Evolutionary conservation across 1,140 invertebrate genomes (phyloP), one percentile per base, ranked within the genome.

Genomic region (Plectus sambesii): DNA sequence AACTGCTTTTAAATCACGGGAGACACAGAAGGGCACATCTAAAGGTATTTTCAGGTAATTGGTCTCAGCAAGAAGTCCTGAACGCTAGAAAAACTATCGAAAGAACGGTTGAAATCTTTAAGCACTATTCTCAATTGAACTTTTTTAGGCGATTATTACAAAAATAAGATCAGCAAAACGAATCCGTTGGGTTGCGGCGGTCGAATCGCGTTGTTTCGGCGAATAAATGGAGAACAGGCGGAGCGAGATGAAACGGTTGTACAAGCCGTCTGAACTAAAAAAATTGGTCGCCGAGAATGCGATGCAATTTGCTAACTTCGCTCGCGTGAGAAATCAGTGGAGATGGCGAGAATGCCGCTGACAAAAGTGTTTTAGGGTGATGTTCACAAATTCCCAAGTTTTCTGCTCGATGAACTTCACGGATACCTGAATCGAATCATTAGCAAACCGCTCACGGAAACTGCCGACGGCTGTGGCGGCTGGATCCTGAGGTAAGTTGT

Each of bases 391-490:
- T 76, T 77, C 59, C 70, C 77, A 65, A 72, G 74, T 3, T 76
- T 75, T 54, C 62, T 78, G 3, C 56, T 78, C 8, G 76, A 78
- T 63, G 74, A 73, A 23, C 58, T 78, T 17, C 76, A 78, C 59
- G 76, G 78, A 42, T 78, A 80, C 62, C 61, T 80, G 29, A 80
- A 80, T 63, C 60, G 78, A 47, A 76, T 80, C 12, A 70, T 72
- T 42, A 72, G 74, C 51, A 79, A 79, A 62, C 77, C 78, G 1
- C 77, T 77, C 57, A 73, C 78, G 33, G 77, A 78, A 62, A 55
- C 72, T 6, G 74, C 64, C 38, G 77, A 78, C 55, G 60, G 69
- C 22, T 74, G 76, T 43, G 70, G 26, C 53, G 75, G 26, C 43
- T 45, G 8, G 56, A 58, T 36, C 20, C 50, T 5, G 52, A 55